A percentile compares a stretch with the other conserved stretches of the same genome.
Evolutionary conservation across 2,113 vertebrate species (phyloP).

Genomic region (Myrmophylax atrothorax): DNA sequence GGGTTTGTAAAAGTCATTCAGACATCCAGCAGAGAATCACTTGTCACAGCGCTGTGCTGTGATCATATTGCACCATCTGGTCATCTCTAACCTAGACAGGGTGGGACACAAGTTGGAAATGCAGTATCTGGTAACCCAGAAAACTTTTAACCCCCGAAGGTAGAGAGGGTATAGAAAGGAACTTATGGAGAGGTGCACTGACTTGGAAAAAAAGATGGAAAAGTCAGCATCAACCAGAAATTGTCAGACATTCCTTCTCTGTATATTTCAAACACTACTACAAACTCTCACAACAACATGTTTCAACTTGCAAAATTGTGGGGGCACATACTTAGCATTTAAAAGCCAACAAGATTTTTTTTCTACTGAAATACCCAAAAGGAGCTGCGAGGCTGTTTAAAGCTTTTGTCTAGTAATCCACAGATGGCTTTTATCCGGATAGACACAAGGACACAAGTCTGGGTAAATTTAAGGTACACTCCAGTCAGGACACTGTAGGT

Average conservation of each 20-base stretch:
- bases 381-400: slow-evolving; percentile 11
- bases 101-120: slow-evolving; percentile 26
- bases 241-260: background rate
- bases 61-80: slow-evolving; percentile 45
- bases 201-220: background rate
- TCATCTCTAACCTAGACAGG: background rate
- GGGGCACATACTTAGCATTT: background rate
- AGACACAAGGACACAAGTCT: background rate
- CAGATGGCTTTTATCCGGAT: slow-evolving; percentile 14
- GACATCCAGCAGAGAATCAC: background rate
- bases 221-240: background rate
- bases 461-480: background rate
- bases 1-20: background rate
- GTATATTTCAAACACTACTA: background rate
- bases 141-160: background rate
- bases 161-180: background rate
- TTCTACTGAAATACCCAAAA: background rate
- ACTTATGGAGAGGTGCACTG: background rate
- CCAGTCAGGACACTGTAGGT: background rate
- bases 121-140: background rate
- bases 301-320: background rate
- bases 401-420: slow-evolving; percentile 28
- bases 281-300: background rate
- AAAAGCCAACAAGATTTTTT: background rate
- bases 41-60: background rate